Percentiles rank a stretch among this genome's conserved stretches.
Evolutionary conservation across 1,140 invertebrate genomes (phyloP).

Genomic region (Papilio polytes): DNA sequence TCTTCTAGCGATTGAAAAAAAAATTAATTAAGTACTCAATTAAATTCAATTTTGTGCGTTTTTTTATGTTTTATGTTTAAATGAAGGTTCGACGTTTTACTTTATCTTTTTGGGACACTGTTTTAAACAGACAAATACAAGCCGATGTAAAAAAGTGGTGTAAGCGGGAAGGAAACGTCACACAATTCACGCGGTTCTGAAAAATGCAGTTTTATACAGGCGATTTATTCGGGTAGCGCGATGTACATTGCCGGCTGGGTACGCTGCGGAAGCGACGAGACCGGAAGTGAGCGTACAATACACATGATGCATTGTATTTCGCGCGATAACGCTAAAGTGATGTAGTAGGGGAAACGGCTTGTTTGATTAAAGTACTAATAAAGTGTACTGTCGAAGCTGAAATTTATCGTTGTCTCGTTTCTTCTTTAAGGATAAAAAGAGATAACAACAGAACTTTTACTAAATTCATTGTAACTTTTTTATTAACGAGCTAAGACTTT

Average conservation of each 20-base stretch:
- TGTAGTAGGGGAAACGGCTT: conserved; percentile 39
- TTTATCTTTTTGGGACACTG: background rate
- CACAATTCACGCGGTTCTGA: conserved; percentile 48
- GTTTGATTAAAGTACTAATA: conserved; percentile 13
- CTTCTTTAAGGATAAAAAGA: too few species aligned
- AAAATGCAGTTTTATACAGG: conserved; percentile 50
- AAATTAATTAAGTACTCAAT: too few species aligned
- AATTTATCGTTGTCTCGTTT: background rate
- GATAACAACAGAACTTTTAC: too few species aligned
- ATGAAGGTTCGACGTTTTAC: too few species aligned
- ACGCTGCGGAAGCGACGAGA: conserved; percentile 43
- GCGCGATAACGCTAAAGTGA: conserved; percentile 56
- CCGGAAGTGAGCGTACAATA: conserved; percentile 52
- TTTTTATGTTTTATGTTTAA: too few species aligned
- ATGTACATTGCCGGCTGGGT: conserved; percentile 49
- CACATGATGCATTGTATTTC: conserved; percentile 56
- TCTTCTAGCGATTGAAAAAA: too few species aligned
- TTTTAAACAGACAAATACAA: conserved; percentile 33
- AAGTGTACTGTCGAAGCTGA: background rate
- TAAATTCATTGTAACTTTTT: too few species aligned
- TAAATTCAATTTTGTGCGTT: too few species aligned
- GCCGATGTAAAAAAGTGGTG: conserved; percentile 3
- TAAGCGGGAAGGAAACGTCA: conserved; percentile 47
- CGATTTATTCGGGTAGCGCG: conserved; percentile 45
- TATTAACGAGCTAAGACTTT: too few species aligned